These are phyloP conservation scores for Mirza zaza DNA, from an alignment of 2,113 vertebrate genomes.

Conservation along the genomic window DNA sequence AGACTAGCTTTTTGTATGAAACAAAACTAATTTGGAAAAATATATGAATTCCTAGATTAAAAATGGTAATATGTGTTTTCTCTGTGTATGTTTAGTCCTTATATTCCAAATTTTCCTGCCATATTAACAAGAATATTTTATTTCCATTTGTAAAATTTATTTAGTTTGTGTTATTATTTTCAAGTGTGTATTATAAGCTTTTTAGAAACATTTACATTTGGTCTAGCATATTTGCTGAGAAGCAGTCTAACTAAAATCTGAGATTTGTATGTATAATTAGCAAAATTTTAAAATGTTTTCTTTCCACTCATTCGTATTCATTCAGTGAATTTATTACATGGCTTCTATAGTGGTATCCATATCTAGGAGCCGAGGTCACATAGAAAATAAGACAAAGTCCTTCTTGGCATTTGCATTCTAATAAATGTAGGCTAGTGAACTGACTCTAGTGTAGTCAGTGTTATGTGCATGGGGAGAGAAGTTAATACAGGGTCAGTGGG, in stretches of 20 bases:
- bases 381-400: neutral
- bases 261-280: conserved; percentile 43
- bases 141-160: conserved; percentile 20
- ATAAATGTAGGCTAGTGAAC: neutral
- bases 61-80: conserved; percentile 34
- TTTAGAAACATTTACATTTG: conserved; percentile 36
- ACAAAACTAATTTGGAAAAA: conserved; percentile 57
- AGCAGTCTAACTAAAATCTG: conserved; percentile 47
- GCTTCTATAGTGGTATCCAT: neutral
- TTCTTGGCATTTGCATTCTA: neutral
- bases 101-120: conserved; percentile 2
- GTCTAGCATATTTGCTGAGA: neutral
- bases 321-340: neutral
- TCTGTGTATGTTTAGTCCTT: neutral
- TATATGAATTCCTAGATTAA: neutral
- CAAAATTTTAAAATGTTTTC: neutral
- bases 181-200: conserved; percentile 48
- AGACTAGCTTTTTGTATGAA: conserved; percentile 49
- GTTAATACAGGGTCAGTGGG: neutral
- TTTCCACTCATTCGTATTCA: conserved; percentile 1
- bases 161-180: conserved; percentile 13
- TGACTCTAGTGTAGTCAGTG: neutral
- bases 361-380: neutral
- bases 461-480: neutral
- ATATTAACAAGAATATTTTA: conserved; percentile 28